These are phyloP conservation scores for Ooceraea biroi DNA, from an alignment of 1,140 invertebrate species.

Conservation along the genomic window DNA sequence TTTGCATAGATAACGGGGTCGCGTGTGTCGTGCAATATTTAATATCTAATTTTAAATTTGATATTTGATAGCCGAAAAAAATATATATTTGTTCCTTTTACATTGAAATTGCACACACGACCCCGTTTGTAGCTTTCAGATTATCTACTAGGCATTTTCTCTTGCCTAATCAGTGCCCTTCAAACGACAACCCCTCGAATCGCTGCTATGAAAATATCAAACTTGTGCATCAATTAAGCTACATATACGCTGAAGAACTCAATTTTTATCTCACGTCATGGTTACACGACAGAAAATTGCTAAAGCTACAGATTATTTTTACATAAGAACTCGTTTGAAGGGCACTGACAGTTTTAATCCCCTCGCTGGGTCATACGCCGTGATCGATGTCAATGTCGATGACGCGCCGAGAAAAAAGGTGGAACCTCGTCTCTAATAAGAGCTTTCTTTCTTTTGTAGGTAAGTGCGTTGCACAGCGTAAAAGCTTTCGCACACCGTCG, in stretches of 20 bases:
- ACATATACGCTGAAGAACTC: no score
- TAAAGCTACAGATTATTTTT: no score
- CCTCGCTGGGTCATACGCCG: not conserved
- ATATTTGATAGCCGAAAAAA: not conserved
- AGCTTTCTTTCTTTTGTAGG: slow-evolving; percentile 68
- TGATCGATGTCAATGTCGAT: not conserved
- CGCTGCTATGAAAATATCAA: no score
- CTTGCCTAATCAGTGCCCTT: not conserved
- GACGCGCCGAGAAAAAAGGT: not conserved
- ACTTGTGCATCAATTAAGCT: no score
- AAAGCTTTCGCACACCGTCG: slow-evolving; percentile 54
- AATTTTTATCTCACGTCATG: no score
- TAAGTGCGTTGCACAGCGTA: slow-evolving; percentile 59
- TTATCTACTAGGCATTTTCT: not conserved
- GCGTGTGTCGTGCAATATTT: not conserved
- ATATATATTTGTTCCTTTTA: no score
- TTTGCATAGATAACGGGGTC: not conserved
- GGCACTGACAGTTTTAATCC: not conserved
- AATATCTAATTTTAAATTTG: not conserved
- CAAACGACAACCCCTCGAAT: no score
- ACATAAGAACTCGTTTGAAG: not conserved
- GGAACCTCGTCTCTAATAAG: not conserved
- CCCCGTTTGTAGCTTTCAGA: not conserved
- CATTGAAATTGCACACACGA: not conserved
- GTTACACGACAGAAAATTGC: no score